These are phyloP conservation scores for Bembecia ichneumoniformis DNA, from an alignment of 2,888 invertebrate species.

Conservation along the genomic window DNA sequence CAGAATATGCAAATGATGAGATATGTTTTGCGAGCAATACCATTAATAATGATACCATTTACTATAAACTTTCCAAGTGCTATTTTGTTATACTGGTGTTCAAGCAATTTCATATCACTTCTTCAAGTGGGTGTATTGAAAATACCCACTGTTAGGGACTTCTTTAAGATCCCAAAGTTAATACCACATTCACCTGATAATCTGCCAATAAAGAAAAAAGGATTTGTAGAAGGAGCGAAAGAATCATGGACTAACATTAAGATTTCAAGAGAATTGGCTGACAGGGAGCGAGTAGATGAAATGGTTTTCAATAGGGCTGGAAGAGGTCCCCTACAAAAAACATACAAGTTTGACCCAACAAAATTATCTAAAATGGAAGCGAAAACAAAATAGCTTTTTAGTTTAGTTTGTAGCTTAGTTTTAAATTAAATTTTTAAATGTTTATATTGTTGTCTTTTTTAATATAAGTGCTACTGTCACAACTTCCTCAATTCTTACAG, in stretches of 20 bases:
- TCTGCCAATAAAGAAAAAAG: constrained; percentile 79
- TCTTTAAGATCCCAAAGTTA: constrained; percentile 81
- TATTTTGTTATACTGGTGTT: constrained; percentile 91
- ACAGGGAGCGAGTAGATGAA: constrained; percentile 82
- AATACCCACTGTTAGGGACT: constrained; percentile 80
- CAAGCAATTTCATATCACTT: constrained; percentile 88
- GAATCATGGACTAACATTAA: constrained; percentile 89
- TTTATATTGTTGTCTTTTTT: not conserved
- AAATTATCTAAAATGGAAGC: constrained; percentile 68
- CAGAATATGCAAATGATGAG: constrained; percentile 80
- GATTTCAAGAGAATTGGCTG: constrained; percentile 81
- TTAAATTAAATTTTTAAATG: not conserved
- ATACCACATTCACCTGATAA: constrained; percentile 69
- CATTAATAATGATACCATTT: constrained; percentile 86
- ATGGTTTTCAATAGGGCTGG: constrained; percentile 88
- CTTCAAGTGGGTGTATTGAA: constrained; percentile 84
- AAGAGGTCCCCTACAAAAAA: constrained; percentile 87
- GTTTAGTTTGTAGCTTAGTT: constrained; percentile 14
- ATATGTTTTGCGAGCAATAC: constrained; percentile 82
- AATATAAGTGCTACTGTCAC: no score
- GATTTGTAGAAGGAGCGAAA: constrained; percentile 83
- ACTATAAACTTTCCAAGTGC: constrained; percentile 91
- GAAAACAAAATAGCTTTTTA: constrained; percentile 60
- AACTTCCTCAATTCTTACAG: no score
- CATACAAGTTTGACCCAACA: constrained; percentile 88